Conservation (phyloP, 2,888 invertebrate species). For the Ophion obscuratus region DNA sequence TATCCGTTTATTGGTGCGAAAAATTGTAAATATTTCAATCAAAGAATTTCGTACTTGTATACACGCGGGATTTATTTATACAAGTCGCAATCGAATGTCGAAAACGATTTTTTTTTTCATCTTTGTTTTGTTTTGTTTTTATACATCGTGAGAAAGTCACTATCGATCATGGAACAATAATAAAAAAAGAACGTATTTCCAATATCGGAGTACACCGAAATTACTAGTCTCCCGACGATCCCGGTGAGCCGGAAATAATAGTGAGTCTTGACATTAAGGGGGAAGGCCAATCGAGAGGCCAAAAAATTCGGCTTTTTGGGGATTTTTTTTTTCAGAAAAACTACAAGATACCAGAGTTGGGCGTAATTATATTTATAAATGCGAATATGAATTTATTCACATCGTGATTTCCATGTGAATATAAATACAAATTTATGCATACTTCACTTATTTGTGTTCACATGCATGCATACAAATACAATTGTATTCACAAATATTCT, state of each 20-base stretch:
- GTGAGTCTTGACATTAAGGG: background rate
- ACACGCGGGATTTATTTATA: constrained; percentile 50
- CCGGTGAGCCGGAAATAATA: background rate
- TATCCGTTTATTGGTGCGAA: background rate
- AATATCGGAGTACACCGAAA: constrained; percentile 25
- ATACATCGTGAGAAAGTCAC: constrained; percentile 4
- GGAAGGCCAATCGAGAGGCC: too few relatives aligned
- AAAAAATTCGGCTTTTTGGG: too few relatives aligned
- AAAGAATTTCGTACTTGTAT: constrained; percentile 31
- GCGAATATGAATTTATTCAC: too few relatives aligned
- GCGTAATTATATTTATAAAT: too few relatives aligned
- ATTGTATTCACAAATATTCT: too few relatives aligned
- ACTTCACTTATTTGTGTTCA: too few relatives aligned
- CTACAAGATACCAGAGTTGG: too few relatives aligned
- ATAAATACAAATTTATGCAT: too few relatives aligned
- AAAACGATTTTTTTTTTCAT: constrained; percentile 9
- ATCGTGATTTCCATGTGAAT: too few relatives aligned
- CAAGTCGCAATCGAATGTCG: constrained; percentile 25
- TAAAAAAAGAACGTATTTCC: constrained; percentile 18
- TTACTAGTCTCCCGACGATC: background rate
- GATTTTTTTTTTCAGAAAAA: too few relatives aligned
- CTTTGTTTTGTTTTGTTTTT: constrained; percentile 17
- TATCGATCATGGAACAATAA: constrained; percentile 30
- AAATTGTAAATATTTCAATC: constrained; percentile 52
- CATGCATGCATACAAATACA: too few relatives aligned